Evolutionary conservation across 1,140 invertebrate species (phyloP).

Genomic region (Psix sp.): DNA sequence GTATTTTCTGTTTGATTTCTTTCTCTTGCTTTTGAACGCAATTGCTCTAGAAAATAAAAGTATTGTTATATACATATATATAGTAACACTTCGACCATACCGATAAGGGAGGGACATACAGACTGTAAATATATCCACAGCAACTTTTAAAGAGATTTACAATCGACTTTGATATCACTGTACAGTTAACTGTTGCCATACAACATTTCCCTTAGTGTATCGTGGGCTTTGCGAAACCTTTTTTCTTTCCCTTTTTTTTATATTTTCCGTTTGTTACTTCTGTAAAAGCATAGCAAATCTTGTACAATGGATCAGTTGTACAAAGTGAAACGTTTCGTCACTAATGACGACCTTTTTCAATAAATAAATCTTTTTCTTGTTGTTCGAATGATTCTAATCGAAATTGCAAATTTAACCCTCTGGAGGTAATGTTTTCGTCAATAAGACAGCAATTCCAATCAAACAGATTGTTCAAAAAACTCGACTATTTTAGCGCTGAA

Average conservation of each 20-base stretch:
- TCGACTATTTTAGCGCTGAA: no score
- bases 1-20: no score
- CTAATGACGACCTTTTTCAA: no score
- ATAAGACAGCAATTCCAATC: no score
- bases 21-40: neutral
- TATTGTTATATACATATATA: neutral
- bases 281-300: no score
- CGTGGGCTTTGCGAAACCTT: neutral
- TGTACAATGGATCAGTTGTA: no score
- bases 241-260: neutral
- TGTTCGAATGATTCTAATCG: no score
- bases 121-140: constrained; percentile 1
- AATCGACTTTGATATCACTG: neutral
- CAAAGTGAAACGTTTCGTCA: no score
- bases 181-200: neutral
- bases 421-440: no score
- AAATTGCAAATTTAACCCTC: no score
- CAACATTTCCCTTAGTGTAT: neutral
- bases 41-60: constrained; percentile 1
- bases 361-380: no score
- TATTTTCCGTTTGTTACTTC: neutral
- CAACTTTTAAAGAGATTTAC: neutral
- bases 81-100: constrained; percentile 1
- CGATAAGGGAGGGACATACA: neutral
- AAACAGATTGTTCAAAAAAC: no score